phyloP scores from a whole-genome alignment of 1,140 invertebrate species.

The Lethocerus indicus region DNA sequence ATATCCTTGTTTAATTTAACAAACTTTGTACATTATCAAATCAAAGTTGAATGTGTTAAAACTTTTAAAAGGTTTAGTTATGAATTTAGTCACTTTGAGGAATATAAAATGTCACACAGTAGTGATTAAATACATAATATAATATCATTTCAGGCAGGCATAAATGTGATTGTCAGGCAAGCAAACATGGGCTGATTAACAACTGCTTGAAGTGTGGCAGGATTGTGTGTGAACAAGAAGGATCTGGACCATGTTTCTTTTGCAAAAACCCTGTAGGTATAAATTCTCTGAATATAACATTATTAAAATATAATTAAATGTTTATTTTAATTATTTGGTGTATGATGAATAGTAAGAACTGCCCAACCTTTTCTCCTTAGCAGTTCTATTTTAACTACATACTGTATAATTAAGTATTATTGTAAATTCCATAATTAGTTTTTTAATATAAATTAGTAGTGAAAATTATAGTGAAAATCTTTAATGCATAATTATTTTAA shows the following conservation, averaged over 20 bases:
- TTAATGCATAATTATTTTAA: too few relatives aligned
- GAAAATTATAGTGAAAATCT: too few relatives aligned
- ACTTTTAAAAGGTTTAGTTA: slow-evolving; percentile 5
- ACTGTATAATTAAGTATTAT: too few relatives aligned
- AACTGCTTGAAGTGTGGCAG: slow-evolving; percentile 90
- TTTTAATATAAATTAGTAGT: too few relatives aligned
- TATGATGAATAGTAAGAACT: too few relatives aligned
- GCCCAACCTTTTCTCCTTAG: too few relatives aligned
- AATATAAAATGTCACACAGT: slow-evolving; percentile 14
- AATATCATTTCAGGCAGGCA: slow-evolving; percentile 52
- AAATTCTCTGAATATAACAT: not conserved
- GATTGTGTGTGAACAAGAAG: slow-evolving; percentile 91
- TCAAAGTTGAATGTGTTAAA: slow-evolving; percentile 7
- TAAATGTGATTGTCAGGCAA: slow-evolving; percentile 82
- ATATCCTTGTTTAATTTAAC: not conserved
- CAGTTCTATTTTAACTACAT: too few relatives aligned
- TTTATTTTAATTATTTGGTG: too few relatives aligned
- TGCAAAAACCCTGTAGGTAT: slow-evolving; percentile 61
- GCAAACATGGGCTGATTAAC: slow-evolving; percentile 75
- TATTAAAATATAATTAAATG: too few relatives aligned
- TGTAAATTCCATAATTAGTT: too few relatives aligned
- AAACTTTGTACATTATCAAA: not conserved
- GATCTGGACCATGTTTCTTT: slow-evolving; percentile 86
- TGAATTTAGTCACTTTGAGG: slow-evolving; percentile 11
- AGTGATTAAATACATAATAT: slow-evolving; percentile 11